Evolutionary conservation across 2,113 vertebrate genomes (phyloP).

Genomic region (Pagrus major): DNA sequence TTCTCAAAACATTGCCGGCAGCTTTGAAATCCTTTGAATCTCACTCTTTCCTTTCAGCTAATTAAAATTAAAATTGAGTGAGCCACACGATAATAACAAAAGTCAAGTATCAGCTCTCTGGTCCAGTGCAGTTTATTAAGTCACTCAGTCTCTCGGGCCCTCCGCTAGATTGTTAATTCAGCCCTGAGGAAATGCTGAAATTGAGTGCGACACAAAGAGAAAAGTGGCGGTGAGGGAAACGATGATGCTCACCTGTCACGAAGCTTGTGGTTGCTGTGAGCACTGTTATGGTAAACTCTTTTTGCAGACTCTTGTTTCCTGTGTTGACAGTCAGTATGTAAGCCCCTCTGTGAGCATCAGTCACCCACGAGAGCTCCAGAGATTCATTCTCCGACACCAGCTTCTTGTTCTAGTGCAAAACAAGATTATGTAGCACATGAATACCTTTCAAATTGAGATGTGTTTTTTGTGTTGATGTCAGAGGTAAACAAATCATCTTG

Average conservation of each 20-base stretch:
- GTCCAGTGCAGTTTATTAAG: conserved; percentile 62
- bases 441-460: not conserved
- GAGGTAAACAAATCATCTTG: conserved; percentile 7
- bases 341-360: conserved; percentile 57
- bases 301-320: conserved; percentile 34
- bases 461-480: not conserved
- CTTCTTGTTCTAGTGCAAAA: conserved; percentile 59
- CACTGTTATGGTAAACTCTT: conserved; percentile 64
- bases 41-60: conserved; percentile 49
- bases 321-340: conserved; percentile 69
- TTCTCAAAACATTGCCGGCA: conserved; percentile 34
- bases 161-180: conserved; percentile 56
- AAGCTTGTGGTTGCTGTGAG: conserved; percentile 44
- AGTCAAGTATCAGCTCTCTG: conserved; percentile 62
- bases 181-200: conserved; percentile 61
- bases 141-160: conserved; percentile 46
- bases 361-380: conserved; percentile 64
- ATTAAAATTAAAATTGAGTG: conserved; percentile 66
- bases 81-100: conserved; percentile 63
- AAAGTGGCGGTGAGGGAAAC: conserved; percentile 5
- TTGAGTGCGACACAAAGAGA: conserved; percentile 36
- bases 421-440: conserved; percentile 23
- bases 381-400: conserved; percentile 53
- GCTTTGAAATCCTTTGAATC: conserved; percentile 56
- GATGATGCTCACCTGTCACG: conserved; percentile 54